Percentiles rank a stretch among this genome's conserved stretches.
Evolutionary conservation across 1,140 invertebrate genomes (phyloP).

Genomic region (Cylas formicarius): DNA sequence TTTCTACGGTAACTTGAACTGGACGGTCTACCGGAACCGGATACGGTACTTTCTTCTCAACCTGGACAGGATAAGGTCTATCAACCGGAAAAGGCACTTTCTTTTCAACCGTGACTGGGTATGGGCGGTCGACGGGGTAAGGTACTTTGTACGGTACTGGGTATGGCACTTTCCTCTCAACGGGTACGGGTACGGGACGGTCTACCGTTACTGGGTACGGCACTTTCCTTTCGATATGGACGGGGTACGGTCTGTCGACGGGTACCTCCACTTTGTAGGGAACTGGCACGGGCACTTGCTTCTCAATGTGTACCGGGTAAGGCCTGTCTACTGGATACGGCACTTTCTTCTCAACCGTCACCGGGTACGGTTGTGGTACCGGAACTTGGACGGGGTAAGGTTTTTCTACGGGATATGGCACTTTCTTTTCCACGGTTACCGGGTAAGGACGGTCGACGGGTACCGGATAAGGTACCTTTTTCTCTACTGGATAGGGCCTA

Average conservation of each 20-base stretch:
- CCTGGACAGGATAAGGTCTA: constrained; percentile 18
- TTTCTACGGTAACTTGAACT: constrained; percentile 19
- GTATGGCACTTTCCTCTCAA: constrained; percentile 21
- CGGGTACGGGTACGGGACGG: constrained; percentile 18
- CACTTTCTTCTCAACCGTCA: constrained; percentile 24
- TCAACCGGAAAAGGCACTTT: constrained; percentile 19
- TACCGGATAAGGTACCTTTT: constrained; percentile 12
- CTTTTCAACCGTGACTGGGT: constrained; percentile 20
- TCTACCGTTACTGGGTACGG: constrained; percentile 25
- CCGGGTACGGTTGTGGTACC: constrained; percentile 23
- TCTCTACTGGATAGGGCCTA: constrained; percentile 6
- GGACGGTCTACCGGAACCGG: constrained; percentile 24
- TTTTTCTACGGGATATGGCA: constrained; percentile 16
- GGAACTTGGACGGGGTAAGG: constrained; percentile 23
- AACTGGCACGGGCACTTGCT: constrained; percentile 17
- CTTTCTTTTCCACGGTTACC: constrained; percentile 24
- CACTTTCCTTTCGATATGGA: constrained; percentile 23
- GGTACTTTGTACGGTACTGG: constrained; percentile 17
- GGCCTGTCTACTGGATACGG: constrained; percentile 20
- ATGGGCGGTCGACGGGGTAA: constrained; percentile 19
- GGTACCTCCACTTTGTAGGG: constrained; percentile 16
- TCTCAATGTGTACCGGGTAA: constrained; percentile 1
- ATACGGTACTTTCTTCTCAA: constrained; percentile 23
- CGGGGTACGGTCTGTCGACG: constrained; percentile 23
- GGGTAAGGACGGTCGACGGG: constrained; percentile 19